Evolutionary conservation across 2,113 vertebrate genomes (phyloP).

Genomic region (Thermophis baileyi): DNA sequence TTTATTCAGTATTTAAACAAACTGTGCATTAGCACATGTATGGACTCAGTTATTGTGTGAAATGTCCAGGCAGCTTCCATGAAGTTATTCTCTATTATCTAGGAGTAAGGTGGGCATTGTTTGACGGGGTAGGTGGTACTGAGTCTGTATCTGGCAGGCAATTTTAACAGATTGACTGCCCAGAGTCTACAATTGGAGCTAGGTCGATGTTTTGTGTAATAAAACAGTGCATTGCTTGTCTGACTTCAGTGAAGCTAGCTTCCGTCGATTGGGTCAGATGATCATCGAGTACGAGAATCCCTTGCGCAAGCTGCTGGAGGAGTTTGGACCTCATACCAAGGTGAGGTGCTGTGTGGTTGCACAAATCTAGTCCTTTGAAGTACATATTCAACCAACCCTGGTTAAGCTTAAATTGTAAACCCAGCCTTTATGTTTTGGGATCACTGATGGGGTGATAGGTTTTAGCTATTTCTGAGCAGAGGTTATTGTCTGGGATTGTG

Average conservation of each 20-base stretch:
- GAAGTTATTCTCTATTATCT: not conserved
- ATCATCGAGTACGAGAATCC: conserved; percentile 89
- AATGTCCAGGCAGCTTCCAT: not conserved
- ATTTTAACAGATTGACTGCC: not conserved
- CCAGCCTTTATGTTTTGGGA: not conserved
- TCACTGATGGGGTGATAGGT: not conserved
- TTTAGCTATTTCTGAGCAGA: not conserved
- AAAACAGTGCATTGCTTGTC: not conserved
- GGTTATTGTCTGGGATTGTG: not conserved
- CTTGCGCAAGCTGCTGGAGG: conserved; percentile 87
- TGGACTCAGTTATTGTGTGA: not conserved
- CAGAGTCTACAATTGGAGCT: not conserved
- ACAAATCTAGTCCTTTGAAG: not conserved
- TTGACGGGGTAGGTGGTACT: not conserved
- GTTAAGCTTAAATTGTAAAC: not conserved
- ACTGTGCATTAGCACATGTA: not conserved
- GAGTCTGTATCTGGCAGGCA: not conserved
- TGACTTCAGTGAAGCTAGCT: conserved; percentile 79
- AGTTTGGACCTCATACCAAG: conserved; percentile 91
- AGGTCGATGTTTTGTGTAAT: not conserved
- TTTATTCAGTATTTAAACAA: not conserved
- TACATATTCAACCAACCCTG: not conserved
- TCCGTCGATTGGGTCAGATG: conserved; percentile 88
- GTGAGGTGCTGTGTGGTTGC: conserved; percentile 56
- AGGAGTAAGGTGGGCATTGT: not conserved